phyloP scores from a whole-genome alignment of 1,140 invertebrate species.

The Aphaenogaster rudis region DNA sequence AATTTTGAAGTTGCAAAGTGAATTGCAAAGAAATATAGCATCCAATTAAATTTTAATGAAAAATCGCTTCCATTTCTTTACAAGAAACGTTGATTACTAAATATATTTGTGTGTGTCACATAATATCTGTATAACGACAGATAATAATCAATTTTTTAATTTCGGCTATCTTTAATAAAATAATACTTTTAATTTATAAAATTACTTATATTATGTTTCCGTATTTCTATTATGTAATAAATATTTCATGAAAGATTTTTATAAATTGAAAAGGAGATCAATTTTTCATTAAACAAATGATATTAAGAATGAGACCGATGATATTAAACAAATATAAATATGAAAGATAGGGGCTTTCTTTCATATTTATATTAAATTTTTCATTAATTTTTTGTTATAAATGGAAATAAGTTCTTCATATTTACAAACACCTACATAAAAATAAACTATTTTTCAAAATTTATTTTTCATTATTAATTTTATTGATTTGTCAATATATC shows the following conservation, averaged over 20 bases:
- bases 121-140: neutral
- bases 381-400: neutral
- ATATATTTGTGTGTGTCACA: neutral
- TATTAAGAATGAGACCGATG: too few relatives aligned
- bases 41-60: neutral
- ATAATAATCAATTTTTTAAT: neutral
- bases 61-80: neutral
- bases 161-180: neutral
- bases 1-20: neutral
- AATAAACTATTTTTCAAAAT: neutral
- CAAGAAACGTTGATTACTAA: neutral
- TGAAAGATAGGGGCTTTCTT: too few relatives aligned
- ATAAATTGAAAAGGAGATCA: neutral
- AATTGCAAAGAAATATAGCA: neutral
- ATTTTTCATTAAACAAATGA: neutral
- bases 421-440: neutral
- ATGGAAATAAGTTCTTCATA: neutral
- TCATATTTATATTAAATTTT: too few relatives aligned
- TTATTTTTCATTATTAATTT: conserved; percentile 23
- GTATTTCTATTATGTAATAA: neutral
- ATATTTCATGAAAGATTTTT: neutral
- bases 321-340: too few relatives aligned
- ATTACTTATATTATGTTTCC: neutral
- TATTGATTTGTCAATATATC: neutral
- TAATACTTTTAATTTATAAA: neutral